A percentile compares a stretch with the other conserved stretches of the same genome.
Evolutionary conservation across 2,113 vertebrate species (phyloP).

Genomic region (Astur gentilis): DNA sequence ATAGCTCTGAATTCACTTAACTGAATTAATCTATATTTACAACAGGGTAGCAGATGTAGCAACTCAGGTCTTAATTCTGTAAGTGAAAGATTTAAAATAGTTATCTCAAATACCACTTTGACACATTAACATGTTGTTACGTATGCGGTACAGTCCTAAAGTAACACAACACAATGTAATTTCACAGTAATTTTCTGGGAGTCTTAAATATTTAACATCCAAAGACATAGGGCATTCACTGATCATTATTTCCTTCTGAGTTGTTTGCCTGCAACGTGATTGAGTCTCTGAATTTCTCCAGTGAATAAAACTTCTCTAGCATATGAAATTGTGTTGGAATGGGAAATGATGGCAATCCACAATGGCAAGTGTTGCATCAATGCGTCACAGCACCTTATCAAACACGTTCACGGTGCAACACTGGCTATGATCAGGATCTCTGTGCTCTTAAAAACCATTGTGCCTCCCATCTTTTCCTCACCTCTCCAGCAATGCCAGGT

Average conservation of each 20-base stretch:
- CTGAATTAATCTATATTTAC: neutral
- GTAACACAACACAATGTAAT: neutral
- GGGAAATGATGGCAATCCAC: neutral
- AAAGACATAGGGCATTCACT: neutral
- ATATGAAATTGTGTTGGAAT: fast-evolving
- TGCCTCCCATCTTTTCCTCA: neutral
- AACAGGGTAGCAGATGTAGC: neutral
- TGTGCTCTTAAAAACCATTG: neutral
- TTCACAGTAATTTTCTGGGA: neutral
- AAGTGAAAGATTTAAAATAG: neutral
- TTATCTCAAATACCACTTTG: neutral
- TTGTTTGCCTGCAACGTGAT: neutral
- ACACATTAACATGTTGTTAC: fast-evolving
- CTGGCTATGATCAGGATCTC: neutral
- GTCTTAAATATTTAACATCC: neutral
- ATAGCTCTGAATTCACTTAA: neutral
- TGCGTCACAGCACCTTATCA: neutral
- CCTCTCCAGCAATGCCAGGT: neutral
- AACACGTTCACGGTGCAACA: neutral
- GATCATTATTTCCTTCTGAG: neutral
- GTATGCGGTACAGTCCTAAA: neutral
- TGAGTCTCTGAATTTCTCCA: neutral
- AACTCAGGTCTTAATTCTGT: neutral
- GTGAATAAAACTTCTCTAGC: neutral
- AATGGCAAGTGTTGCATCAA: fast-evolving